phyloP scores from a whole-genome alignment of 2,888 invertebrate species.

The Ephialtes manifestator region DNA sequence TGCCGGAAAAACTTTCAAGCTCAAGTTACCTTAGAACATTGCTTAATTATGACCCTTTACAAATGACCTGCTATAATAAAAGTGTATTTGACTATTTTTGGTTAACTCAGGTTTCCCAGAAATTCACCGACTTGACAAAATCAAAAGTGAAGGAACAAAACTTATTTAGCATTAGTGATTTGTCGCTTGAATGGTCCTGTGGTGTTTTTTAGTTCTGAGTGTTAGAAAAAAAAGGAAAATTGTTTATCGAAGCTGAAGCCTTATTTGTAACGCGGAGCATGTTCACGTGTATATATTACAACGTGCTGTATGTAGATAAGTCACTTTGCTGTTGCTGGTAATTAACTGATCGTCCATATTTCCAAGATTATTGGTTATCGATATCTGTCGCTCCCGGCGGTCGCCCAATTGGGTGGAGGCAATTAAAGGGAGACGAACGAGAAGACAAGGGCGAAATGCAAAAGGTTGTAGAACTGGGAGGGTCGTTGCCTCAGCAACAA shows the following conservation, averaged over 20 bases:
- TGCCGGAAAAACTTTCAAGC: neutral
- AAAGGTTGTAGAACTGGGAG: constrained; percentile 16
- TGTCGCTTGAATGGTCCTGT: no score
- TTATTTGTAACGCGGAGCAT: neutral
- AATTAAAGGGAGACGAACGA: constrained; percentile 12
- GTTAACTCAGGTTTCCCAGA: neutral
- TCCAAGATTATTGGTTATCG: constrained; percentile 66
- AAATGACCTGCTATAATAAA: neutral
- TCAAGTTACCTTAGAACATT: neutral
- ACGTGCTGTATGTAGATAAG: constrained; percentile 38
- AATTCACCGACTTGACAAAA: neutral
- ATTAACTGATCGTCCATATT: constrained; percentile 61
- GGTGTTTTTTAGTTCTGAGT: neutral
- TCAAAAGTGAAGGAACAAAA: constrained; percentile 16
- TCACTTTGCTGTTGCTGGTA: constrained; percentile 44
- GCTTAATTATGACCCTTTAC: neutral
- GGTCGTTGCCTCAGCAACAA: constrained; percentile 49
- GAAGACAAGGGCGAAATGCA: constrained; percentile 15
- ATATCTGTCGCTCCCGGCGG: constrained; percentile 55
- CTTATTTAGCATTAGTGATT: constrained; percentile 48
- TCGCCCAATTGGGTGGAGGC: constrained; percentile 31
- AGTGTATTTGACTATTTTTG: neutral
- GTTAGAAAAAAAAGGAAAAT: constrained; percentile 32
- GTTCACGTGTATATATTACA: neutral
- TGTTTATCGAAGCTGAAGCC: constrained; percentile 22